phyloP scores from a whole-genome alignment of 2,888 invertebrate species.

The Unio delphinus region DNA sequence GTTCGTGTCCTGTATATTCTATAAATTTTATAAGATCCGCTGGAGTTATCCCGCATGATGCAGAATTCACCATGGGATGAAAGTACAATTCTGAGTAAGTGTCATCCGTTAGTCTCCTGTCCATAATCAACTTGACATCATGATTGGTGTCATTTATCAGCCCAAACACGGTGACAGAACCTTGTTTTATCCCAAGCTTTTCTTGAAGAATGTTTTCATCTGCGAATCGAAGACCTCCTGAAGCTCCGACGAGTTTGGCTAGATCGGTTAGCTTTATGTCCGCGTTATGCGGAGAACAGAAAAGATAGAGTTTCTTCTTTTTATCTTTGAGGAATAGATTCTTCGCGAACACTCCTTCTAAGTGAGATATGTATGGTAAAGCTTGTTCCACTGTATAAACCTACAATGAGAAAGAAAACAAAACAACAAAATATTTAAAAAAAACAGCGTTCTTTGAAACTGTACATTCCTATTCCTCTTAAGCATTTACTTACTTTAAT shows the following conservation, averaged over 20 bases:
- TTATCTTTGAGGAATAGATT: constrained; percentile 71
- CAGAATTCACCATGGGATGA: constrained; percentile 68
- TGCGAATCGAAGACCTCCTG: constrained; percentile 68
- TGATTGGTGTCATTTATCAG: constrained; percentile 64
- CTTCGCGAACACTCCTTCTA: constrained; percentile 66
- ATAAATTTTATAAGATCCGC: constrained; percentile 56
- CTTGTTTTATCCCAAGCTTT: constrained; percentile 67
- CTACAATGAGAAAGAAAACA: constrained; percentile 36
- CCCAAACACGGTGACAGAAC: constrained; percentile 69
- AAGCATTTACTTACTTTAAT: background rate
- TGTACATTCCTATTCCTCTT: background rate
- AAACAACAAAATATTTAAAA: background rate
- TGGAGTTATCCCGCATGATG: constrained; percentile 53
- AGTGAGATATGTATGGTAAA: constrained; percentile 54
- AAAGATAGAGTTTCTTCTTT: constrained; percentile 67
- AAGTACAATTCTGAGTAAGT: constrained; percentile 56
- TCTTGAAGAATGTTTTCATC: constrained; percentile 62
- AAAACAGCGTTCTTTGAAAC: background rate
- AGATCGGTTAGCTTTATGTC: constrained; percentile 66
- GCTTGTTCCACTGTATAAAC: constrained; percentile 71
- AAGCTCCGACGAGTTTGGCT: constrained; percentile 59
- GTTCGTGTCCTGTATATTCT: constrained; percentile 49
- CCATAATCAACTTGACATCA: constrained; percentile 63
- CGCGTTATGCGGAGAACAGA: constrained; percentile 65
- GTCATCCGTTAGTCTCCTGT: constrained; percentile 53